Conservation (phyloP, 2,888 invertebrate species). For the Leptothorax acervorum region DNA sequence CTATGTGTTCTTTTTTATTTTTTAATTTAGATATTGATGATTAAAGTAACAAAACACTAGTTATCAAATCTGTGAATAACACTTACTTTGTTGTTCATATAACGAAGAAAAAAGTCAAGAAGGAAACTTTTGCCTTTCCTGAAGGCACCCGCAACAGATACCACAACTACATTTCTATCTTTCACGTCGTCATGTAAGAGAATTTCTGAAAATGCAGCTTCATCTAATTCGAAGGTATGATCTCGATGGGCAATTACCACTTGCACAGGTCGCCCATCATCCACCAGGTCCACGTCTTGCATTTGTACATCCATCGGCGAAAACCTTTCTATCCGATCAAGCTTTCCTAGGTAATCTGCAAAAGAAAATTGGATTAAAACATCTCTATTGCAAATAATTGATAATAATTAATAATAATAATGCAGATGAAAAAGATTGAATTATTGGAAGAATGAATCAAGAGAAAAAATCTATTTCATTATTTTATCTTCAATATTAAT, state of each 20-base stretch:
- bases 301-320: constrained; percentile 66
- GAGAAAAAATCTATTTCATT: not conserved
- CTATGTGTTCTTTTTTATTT: not conserved
- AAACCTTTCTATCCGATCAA: constrained; percentile 80
- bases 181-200: constrained; percentile 92
- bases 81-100: constrained; percentile 93
- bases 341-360: constrained; percentile 71
- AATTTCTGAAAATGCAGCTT: constrained; percentile 91
- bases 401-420: constrained; percentile 12
- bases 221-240: constrained; percentile 96
- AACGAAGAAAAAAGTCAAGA: constrained; percentile 98
- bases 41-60: not conserved
- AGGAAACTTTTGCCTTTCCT: constrained; percentile 99
- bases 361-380: constrained; percentile 15
- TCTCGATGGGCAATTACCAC: constrained; percentile 94
- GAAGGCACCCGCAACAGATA: constrained; percentile 99
- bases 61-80: not conserved
- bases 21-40: not conserved
- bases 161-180: constrained; percentile 95
- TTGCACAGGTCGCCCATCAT: constrained; percentile 90
- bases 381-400: constrained; percentile 37
- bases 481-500: not conserved
- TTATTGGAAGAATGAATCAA: not conserved
- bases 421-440: not conserved
- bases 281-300: constrained; percentile 45